Evolutionary conservation across 2,113 vertebrate species (phyloP), one percentile per base, ranked within the genome.

Genomic region (Varanus komodoensis): DNA sequence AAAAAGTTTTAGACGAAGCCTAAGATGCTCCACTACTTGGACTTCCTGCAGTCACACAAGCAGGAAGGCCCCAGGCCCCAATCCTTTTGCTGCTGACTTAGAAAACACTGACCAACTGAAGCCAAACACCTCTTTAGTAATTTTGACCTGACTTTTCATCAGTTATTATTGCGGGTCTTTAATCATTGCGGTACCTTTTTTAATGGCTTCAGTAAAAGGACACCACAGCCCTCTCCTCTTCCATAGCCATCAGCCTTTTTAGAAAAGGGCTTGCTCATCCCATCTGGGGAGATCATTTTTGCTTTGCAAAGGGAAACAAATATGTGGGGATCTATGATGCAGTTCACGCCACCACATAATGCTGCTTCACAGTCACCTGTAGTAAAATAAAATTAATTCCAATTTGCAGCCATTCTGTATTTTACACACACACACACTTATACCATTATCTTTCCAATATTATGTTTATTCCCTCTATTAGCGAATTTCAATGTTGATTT

Each of bases 201-300:
- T 54, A 98, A 92, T 14, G 97, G 97, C 68, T 98, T 98, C 29
- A 98, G 96, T 27, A 98, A 96, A 92, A 98, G 91, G 71, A 98
- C 93, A 3, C 98, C 98, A 0, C 98, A 98, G 54, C 98, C 98
- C 94, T 98, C 98, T 71, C 98, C 98, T 96, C 98, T 97, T 52
- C 98, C 98, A 5, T 98, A 98, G 12, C 98, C 98, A 77, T 98
- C 96, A 82, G 98, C 98, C 64, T 91, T 96, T 79, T 83, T 96
- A 61, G 98, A 98, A 92, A 98, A 98, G 57, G 98, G 98, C 92
- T 97, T 98, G 94, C 98, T 98, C 83, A 96, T 96, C 50, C 98
- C 98, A 1, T 98, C 97, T 0, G 98, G 96, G 86, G 98, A 98
- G 92, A 98, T 98, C 98, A 98, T 98, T 95, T 97, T 98, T 8